Percentiles rank a stretch among this genome's conserved stretches.
phyloP scores from a whole-genome alignment of 2,888 invertebrate genomes.

The Eledona agricola region DNA sequence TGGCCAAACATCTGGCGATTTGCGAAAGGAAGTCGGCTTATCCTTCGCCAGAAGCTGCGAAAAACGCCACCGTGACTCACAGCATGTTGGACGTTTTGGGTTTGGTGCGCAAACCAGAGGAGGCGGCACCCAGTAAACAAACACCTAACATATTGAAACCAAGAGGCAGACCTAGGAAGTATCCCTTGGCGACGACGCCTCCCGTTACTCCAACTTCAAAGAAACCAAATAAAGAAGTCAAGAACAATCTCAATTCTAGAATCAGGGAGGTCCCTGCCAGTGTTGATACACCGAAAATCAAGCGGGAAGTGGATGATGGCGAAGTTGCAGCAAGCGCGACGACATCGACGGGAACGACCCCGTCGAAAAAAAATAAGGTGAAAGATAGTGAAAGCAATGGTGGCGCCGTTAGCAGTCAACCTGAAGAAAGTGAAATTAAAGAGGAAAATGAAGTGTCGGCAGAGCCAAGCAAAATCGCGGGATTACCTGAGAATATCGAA shows the following conservation, averaged over 20 bases:
- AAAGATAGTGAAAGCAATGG: no score
- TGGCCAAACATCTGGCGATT: constrained; percentile 77
- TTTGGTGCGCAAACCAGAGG: constrained; percentile 66
- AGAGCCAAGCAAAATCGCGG: background rate
- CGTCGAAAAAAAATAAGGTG: constrained; percentile 17
- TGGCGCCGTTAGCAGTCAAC: background rate
- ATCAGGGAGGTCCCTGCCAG: background rate
- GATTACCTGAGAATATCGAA: no score
- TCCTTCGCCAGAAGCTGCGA: constrained; percentile 71
- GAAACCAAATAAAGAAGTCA: constrained; percentile 10
- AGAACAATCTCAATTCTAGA: constrained; percentile 1
- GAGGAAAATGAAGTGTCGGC: constrained; percentile 10
- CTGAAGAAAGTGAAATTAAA: constrained; percentile 7
- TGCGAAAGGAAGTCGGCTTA: constrained; percentile 80
- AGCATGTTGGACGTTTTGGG: constrained; percentile 70
- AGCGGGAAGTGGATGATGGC: constrained; percentile 7
- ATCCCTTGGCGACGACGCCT: background rate
- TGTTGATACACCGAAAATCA: constrained; percentile 1
- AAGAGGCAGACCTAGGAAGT: constrained; percentile 8
- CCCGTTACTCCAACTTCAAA: background rate
- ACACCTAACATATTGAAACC: constrained; percentile 19
- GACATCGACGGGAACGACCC: background rate
- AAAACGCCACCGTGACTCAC: constrained; percentile 68
- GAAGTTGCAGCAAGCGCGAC: background rate
- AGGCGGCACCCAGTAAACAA: constrained; percentile 42